A percentile compares a stretch with the other conserved stretches of the same genome.
These are phyloP conservation scores for Colistium nudipinnis DNA, from an alignment of 2,113 vertebrate genomes.

Conservation along the genomic window DNA sequence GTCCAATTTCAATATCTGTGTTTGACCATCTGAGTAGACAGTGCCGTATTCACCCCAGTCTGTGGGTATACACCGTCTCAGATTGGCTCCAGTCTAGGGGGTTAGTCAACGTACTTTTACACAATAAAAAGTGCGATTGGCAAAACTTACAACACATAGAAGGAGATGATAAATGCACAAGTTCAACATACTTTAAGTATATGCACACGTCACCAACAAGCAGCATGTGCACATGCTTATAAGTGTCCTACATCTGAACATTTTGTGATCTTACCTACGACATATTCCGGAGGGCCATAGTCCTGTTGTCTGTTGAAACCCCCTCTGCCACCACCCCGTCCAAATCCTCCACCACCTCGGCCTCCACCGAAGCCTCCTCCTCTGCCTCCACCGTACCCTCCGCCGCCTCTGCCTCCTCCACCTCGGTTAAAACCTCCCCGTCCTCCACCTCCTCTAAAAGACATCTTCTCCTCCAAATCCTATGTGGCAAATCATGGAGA, in stretches of 20 bases:
- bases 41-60: not conserved
- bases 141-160: too few relatives aligned
- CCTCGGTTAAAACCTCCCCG: constrained; percentile 72
- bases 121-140: too few relatives aligned
- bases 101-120: too few relatives aligned
- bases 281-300: constrained; percentile 93
- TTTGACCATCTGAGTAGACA: not conserved
- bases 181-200: too few relatives aligned
- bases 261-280: constrained; percentile 87
- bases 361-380: constrained; percentile 67
- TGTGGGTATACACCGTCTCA: not conserved
- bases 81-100: too few relatives aligned
- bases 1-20: not conserved
- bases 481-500: not conserved
- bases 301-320: constrained; percentile 91
- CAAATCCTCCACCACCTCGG: constrained; percentile 79
- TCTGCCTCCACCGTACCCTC: constrained; percentile 81
- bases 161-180: not conserved
- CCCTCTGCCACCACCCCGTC: constrained; percentile 82
- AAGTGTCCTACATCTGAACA: too few relatives aligned
- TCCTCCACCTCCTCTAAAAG: constrained; percentile 86
- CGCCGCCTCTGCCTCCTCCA: constrained; percentile 74
- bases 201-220: too few relatives aligned
- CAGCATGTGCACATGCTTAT: not conserved
- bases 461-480: constrained; percentile 84